A percentile compares a stretch with the other conserved stretches of the same genome.
Conservation (phyloP, 2,888 invertebrate genomes). For the Philereme vetulata region DNA sequence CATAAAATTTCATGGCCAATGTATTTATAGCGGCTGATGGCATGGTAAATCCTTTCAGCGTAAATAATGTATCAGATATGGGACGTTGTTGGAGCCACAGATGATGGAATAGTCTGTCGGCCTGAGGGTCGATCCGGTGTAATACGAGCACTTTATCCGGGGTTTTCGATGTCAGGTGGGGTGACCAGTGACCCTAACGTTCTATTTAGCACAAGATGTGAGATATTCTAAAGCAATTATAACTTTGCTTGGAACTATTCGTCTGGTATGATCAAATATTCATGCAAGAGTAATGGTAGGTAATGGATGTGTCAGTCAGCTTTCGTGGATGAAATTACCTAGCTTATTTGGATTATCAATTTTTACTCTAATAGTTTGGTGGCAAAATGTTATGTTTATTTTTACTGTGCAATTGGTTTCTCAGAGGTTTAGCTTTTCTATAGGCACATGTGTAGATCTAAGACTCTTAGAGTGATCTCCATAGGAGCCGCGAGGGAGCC, state of each 20-base stretch:
- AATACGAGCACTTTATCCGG: slow-evolving; percentile 50
- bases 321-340: slow-evolving; percentile 10
- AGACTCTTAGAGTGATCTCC: too few species aligned
- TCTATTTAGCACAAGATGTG: slow-evolving; percentile 40
- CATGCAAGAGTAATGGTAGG: slow-evolving; percentile 6
- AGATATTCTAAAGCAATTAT: slow-evolving; percentile 42
- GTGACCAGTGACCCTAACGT: slow-evolving; percentile 52
- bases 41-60: slow-evolving; percentile 44
- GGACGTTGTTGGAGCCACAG: slow-evolving; percentile 52
- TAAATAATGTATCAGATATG: slow-evolving; percentile 61
- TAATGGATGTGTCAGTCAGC: background rate
- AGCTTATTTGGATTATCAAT: slow-evolving; percentile 1
- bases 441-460: too few species aligned
- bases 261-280: slow-evolving; percentile 13
- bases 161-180: slow-evolving; percentile 49
- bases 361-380: background rate
- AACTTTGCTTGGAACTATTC: slow-evolving; percentile 19
- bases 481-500: too few species aligned
- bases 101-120: slow-evolving; percentile 12
- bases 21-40: slow-evolving; percentile 38
- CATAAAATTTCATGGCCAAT: slow-evolving; percentile 31
- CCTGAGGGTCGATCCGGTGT: slow-evolving; percentile 43
- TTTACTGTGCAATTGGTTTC: background rate
- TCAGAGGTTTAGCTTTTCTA: background rate
- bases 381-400: background rate